phyloP scores from a whole-genome alignment of 2,888 invertebrate genomes.

The Aleiodes leptofemur region DNA sequence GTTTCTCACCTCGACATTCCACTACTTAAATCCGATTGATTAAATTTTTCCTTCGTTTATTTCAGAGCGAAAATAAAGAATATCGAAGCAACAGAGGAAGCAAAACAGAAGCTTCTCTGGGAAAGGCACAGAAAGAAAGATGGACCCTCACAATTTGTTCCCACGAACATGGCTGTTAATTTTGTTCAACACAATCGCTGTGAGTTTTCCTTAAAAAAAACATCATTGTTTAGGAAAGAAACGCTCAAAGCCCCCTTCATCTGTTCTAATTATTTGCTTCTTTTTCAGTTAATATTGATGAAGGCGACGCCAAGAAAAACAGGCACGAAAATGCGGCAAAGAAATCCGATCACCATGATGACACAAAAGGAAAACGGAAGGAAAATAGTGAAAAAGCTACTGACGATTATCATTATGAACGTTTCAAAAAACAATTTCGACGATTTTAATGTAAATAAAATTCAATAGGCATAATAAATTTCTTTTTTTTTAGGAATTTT shows the following conservation, averaged over 20 bases:
- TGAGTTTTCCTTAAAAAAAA: conserved; percentile 75
- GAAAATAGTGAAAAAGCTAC: conserved; percentile 92
- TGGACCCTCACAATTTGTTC: conserved; percentile 95
- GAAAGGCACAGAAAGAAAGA: conserved; percentile 95
- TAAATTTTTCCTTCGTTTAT: conserved; percentile 48
- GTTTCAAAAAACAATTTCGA: conserved; percentile 96
- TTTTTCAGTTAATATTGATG: conserved; percentile 89
- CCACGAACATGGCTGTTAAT: conserved; percentile 98
- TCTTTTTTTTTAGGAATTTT: no score
- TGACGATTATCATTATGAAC: conserved; percentile 97
- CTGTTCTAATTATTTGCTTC: conserved; percentile 48
- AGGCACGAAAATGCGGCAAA: conserved; percentile 79
- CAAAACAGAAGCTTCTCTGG: conserved; percentile 93
- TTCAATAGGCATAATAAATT: no score
- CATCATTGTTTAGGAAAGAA: conserved; percentile 17
- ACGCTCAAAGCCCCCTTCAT: conserved; percentile 24
- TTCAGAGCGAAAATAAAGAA: conserved; percentile 95
- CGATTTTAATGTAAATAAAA: conserved; percentile 79
- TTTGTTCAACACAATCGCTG: conserved; percentile 98
- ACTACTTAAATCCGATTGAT: conserved; percentile 22
- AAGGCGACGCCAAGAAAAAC: conserved; percentile 79
- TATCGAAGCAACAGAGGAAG: conserved; percentile 99
- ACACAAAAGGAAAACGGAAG: conserved; percentile 77
- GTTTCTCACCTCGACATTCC: conserved; percentile 39
- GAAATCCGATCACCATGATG: conserved; percentile 73